Evolutionary conservation across 1,140 invertebrate genomes (phyloP).

Genomic region (Dolichoris vasculosae): DNA sequence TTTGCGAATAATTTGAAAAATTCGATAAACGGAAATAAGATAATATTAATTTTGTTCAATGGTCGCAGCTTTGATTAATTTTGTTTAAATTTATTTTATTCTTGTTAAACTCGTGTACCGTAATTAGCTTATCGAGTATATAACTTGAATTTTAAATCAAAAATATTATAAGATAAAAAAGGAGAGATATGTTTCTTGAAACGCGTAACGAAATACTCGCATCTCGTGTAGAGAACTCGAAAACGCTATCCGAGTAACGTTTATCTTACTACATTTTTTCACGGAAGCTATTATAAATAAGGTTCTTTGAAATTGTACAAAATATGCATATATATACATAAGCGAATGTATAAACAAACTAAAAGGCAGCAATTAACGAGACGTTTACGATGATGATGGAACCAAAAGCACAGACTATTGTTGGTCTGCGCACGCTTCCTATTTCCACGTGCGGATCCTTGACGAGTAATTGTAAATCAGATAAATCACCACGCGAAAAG

Average conservation of each 20-base stretch:
- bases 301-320: background rate
- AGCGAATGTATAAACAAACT: background rate
- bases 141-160: background rate
- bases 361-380: conserved; percentile 36
- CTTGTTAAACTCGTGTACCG: no score
- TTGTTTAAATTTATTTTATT: no score
- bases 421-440: conserved; percentile 4
- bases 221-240: background rate
- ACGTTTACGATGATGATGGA: conserved; percentile 43
- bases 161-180: background rate
- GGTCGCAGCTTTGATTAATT: no score
- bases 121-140: background rate
- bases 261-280: background rate
- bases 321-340: background rate
- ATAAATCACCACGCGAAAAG: conserved; percentile 32
- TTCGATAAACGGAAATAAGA: background rate
- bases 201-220: background rate
- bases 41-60: no score
- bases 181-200: background rate
- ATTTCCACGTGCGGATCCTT: background rate
- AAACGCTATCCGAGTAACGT: background rate
- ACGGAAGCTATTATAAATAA: background rate
- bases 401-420: conserved; percentile 16
- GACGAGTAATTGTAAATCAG: conserved; percentile 31
- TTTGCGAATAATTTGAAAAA: background rate